Evolutionary conservation across 2,113 vertebrate genomes (phyloP).

Genomic region (Lanius ludovicianus): DNA sequence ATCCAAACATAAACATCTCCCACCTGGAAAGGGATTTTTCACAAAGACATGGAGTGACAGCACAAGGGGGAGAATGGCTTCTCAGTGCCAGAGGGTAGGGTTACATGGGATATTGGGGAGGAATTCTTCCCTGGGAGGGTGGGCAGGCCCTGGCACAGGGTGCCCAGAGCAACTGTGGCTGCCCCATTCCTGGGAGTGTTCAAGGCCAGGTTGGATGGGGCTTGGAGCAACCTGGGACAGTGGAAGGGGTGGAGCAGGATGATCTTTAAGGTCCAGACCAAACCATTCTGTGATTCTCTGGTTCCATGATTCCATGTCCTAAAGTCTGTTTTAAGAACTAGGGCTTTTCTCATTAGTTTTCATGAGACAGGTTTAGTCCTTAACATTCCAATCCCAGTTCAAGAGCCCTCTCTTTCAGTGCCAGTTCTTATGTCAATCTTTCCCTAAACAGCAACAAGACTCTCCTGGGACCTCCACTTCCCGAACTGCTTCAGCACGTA

Average conservation of each 20-base stretch:
- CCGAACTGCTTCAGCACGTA: neutral
- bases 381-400: neutral
- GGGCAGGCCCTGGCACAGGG: rapidly evolving
- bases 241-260: neutral
- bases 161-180: neutral
- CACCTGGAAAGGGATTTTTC: neutral
- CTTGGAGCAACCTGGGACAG: rapidly evolving
- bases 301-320: neutral
- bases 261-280: neutral
- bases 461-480: neutral
- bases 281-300: neutral
- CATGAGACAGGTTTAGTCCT: neutral
- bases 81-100: neutral
- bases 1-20: neutral
- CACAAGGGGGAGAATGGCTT: neutral
- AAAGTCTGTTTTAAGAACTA: neutral
- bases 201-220: rapidly evolving
- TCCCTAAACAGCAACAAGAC: neutral
- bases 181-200: neutral
- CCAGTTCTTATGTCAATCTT: neutral
- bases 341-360: neutral
- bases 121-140: rapidly evolving
- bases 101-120: rapidly evolving
- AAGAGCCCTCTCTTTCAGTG: neutral
- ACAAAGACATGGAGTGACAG: neutral